Evolutionary conservation across 1,140 invertebrate genomes (phyloP), one percentile per base, ranked within the genome.

Genomic region (Lasioglossum baleicum): DNA sequence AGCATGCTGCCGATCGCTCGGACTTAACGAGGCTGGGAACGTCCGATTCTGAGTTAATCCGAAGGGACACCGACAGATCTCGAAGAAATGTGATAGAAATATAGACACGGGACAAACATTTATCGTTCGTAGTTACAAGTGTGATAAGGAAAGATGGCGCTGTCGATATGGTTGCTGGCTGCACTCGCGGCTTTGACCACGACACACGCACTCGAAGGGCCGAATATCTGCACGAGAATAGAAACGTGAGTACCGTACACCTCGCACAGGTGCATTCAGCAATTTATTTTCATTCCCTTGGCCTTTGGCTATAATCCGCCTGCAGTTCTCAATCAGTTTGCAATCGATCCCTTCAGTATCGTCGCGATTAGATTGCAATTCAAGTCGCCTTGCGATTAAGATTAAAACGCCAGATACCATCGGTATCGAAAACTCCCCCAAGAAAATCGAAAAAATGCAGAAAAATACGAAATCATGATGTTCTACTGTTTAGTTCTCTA

Each of bases 211-310:
- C 86, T 93, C 15, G 90, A 92, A 68, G 92, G 92, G 67, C 90
- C 91, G 7, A 92, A 93, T 76, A 82, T 93, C 67, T 93, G 92
- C 35, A 90, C 89, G 0, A 88, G 86, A 65, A 91, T 92, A 83
- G 90, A 91, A 85, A 86, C 85, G 91, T 92, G 73, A 84, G 90
- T 86, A 42, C 2, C 69, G 10, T 0, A 0, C 5, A 15, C 20
- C 20, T 7, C 8, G 10, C 20, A 11, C 44, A 3, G 44, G 10
- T 48, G 44, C 10, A 48, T 3, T 48, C 13, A 3, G 13, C 44
- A 48, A 11, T 48, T 11, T 48, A 48, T 11, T 48, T 48, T 11
- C 44, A 13, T 3, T 10, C 13, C 10, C 44, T 64, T 42, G 42
- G n/a, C 40, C 48, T 44, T 42, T 3, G 6, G 40, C 35, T 63